phyloP scores from a whole-genome alignment of 2,113 vertebrate genomes.

The Anthoscopus minutus region DNA sequence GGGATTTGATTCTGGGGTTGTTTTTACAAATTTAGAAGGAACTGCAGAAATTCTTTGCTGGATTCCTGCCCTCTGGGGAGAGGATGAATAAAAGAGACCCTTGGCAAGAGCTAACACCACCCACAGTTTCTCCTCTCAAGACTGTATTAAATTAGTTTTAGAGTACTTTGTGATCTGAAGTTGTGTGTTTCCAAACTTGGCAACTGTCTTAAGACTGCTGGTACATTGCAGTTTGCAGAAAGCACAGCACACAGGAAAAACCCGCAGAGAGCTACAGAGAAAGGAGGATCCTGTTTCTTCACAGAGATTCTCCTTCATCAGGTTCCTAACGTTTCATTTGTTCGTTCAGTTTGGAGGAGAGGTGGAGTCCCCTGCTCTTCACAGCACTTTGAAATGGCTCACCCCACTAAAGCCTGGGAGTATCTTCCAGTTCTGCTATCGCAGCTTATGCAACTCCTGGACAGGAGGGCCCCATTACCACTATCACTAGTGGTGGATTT shows the following conservation, averaged over 20 bases:
- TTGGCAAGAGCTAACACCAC: background rate
- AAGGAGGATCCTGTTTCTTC: background rate
- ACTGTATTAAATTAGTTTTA: background rate
- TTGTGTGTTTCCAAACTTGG: background rate
- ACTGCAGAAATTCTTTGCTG: background rate
- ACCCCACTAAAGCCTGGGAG: background rate
- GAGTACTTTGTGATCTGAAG: background rate
- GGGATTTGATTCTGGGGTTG: background rate
- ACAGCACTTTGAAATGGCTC: background rate
- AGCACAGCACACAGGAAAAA: background rate
- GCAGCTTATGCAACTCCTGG: background rate
- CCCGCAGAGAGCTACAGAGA: background rate
- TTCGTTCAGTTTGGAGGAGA: background rate
- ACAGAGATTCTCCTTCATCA: background rate
- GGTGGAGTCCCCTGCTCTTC: background rate
- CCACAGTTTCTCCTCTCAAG: background rate
- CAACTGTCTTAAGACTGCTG: background rate
- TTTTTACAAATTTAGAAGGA: background rate
- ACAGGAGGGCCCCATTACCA: background rate
- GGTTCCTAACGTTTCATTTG: background rate
- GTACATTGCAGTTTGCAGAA: background rate
- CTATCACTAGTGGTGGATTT: accelerated
- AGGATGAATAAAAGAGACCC: background rate
- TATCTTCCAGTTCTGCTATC: background rate
- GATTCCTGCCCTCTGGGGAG: background rate